Conservation (phyloP, 2,113 vertebrate species). For the Neofelis nebulosa region DNA sequence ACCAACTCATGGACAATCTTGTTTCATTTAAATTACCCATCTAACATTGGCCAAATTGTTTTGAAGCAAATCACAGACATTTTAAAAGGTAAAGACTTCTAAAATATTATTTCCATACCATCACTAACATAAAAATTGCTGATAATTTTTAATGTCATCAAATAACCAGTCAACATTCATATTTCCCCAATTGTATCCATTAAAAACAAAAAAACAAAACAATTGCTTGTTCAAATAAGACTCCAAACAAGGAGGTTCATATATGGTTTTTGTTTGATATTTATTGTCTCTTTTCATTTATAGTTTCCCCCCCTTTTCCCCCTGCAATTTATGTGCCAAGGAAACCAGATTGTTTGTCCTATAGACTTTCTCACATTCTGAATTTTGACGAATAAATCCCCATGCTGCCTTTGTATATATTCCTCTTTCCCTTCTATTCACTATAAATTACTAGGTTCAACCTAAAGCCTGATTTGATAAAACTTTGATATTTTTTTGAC, state of each 20-base stretch:
- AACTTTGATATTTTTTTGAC: neutral
- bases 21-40: neutral
- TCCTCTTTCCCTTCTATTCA: neutral
- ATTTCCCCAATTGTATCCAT: neutral
- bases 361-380: neutral
- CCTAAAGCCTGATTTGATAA: neutral
- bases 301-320: neutral
- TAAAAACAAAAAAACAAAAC: neutral
- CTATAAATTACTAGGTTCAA: neutral
- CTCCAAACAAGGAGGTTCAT: neutral
- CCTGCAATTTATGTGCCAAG: neutral
- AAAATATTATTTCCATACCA: neutral
- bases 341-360: neutral
- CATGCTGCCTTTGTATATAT: neutral
- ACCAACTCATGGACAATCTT: neutral
- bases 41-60: neutral
- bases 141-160: neutral
- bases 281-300: neutral
- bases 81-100: neutral
- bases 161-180: neutral
- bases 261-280: neutral
- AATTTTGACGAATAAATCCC: neutral
- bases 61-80: neutral
- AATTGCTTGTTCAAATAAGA: neutral
- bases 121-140: neutral